These are phyloP conservation scores for Ammodytes dubius DNA, from an alignment of 2,113 vertebrate species.

Conservation along the genomic window DNA sequence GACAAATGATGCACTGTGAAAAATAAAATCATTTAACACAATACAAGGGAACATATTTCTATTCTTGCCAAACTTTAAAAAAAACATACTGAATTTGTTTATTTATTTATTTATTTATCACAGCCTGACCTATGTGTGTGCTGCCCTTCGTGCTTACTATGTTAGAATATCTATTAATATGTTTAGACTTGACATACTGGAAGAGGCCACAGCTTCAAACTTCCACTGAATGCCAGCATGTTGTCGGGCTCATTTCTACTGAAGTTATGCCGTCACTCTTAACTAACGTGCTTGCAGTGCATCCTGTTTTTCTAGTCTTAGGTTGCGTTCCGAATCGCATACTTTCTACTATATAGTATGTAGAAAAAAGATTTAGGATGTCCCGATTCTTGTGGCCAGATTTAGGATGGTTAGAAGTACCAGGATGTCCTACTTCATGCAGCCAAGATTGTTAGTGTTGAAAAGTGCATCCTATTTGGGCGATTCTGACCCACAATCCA, in stretches of 20 bases:
- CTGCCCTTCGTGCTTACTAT: neutral
- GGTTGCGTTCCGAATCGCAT: too few species aligned
- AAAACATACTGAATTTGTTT: neutral
- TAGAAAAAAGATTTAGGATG: too few species aligned
- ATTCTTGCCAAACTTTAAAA: neutral
- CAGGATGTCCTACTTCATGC: too few species aligned
- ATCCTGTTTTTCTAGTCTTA: slow-evolving; percentile 5
- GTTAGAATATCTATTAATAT: neutral
- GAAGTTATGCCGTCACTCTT: neutral
- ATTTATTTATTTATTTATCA: neutral
- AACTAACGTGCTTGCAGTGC: neutral
- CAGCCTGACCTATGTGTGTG: neutral
- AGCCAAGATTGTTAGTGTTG: too few species aligned
- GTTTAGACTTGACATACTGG: neutral
- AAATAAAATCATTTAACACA: neutral
- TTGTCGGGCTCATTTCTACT: neutral
- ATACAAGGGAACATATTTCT: neutral
- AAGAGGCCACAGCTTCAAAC: neutral
- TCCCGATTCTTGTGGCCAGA: too few species aligned
- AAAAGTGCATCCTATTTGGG: too few species aligned
- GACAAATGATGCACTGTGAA: neutral
- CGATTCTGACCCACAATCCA: too few species aligned
- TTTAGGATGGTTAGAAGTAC: too few species aligned
- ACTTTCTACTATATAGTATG: too few species aligned
- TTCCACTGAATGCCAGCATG: neutral